A percentile compares a stretch with the other conserved stretches of the same genome.
phyloP scores from a whole-genome alignment of 2,888 invertebrate species.

The Thumatha senex region DNA sequence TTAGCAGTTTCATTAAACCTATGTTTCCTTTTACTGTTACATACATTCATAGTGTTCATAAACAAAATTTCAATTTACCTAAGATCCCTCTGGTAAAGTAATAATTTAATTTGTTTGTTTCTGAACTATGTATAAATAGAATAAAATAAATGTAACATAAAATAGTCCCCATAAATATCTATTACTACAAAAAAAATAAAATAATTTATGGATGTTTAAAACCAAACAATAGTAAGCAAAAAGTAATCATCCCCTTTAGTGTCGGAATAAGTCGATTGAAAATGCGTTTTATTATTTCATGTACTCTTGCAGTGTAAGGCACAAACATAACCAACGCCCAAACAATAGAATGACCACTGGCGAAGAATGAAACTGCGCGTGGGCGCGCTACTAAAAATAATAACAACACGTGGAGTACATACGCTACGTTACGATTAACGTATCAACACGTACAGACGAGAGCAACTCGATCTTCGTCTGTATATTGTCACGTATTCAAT shows the following conservation, averaged over 20 bases:
- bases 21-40: too few relatives aligned
- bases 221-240: conserved; percentile 17
- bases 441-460: conserved; percentile 20
- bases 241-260: too few relatives aligned
- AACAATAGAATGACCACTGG: conserved; percentile 48
- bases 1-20: too few relatives aligned
- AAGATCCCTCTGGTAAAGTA: too few relatives aligned
- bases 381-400: conserved; percentile 75
- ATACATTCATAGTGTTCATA: too few relatives aligned
- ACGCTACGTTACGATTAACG: conserved; percentile 35
- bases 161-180: too few relatives aligned
- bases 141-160: too few relatives aligned
- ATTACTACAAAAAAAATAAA: conserved; percentile 26
- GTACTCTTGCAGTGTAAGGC: conserved; percentile 3
- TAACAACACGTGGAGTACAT: conserved; percentile 76
- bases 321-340: conserved; percentile 34
- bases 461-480: conserved; percentile 3
- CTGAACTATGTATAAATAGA: too few relatives aligned
- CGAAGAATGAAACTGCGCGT: conserved; percentile 61
- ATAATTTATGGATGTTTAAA: conserved; percentile 30
- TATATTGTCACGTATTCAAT: conserved; percentile 7
- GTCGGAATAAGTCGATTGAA: not conserved
- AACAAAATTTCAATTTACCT: too few relatives aligned
- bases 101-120: too few relatives aligned
- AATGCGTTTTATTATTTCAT: conserved; percentile 39